Percentiles rank a stretch among this genome's conserved stretches.
Evolutionary conservation across 2,888 invertebrate species (phyloP).

Genomic region (Litoditis marina): DNA sequence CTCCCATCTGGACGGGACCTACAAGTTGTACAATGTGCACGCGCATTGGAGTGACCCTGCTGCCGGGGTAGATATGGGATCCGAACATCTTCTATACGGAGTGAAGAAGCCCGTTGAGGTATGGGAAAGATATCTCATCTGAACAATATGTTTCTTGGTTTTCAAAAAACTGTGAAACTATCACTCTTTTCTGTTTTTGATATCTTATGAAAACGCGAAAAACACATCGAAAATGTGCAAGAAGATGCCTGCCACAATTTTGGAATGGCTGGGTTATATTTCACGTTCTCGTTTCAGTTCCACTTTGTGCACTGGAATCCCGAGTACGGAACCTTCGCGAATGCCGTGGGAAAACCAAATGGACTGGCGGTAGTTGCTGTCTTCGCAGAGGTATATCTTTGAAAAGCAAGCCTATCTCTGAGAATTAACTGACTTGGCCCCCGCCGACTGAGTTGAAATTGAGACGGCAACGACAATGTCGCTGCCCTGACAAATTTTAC

Average conservation of each 20-base stretch:
- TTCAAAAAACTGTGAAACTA: no score
- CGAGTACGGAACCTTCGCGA: slow-evolving; percentile 45
- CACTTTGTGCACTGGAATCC: slow-evolving; percentile 59
- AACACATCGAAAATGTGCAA: neutral
- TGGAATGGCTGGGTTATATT: neutral
- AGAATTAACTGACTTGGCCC: no score
- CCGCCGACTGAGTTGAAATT: no score
- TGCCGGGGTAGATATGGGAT: slow-evolving; percentile 35
- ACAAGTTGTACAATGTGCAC: slow-evolving; percentile 35
- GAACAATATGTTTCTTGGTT: no score
- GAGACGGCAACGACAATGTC: no score
- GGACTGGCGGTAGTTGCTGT: slow-evolving; percentile 57
- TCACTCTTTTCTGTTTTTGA: no score
- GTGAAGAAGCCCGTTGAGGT: slow-evolving; percentile 46
- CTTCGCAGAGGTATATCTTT: slow-evolving; percentile 44
- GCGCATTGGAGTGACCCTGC: slow-evolving; percentile 55
- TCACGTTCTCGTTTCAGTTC: slow-evolving; percentile 29
- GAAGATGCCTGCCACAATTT: neutral
- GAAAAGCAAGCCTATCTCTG: no score
- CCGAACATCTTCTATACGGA: slow-evolving; percentile 56
- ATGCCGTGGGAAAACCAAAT: slow-evolving; percentile 48
- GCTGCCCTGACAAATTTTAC: no score
- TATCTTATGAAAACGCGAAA: no score
- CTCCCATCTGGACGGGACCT: slow-evolving; percentile 12
- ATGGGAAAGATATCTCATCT: no score